Base-by-base conservation (phyloP, 2,797 vertebrate species). In the Garrulus glandarius region DNA sequence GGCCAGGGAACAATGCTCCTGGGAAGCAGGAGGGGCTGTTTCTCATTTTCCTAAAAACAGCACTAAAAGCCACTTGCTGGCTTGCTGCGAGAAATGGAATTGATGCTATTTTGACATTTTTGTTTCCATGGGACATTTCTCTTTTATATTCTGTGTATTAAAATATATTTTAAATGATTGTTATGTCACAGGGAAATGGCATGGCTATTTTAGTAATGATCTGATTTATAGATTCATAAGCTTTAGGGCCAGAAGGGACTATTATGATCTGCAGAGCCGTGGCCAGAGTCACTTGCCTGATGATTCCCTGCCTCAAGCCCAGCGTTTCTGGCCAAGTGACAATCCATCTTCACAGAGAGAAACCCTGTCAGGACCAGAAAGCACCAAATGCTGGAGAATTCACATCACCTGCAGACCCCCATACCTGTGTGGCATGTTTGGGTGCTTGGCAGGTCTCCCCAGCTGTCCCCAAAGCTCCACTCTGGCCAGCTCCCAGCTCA, bases 151-250 rank as follows among this genome's bases (percentile, higher is more conserved):
- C 57, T 75, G 41, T 53, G 13, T 43, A 60, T 93, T 91, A 80
- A 94, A 93, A 93, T 23, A 29, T 5, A 52, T 79, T 91, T 80
- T 27, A 83, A 57, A 74, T 89, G 2, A 87, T 59, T 87, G 47
- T 59, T 92, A 67, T 79, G 81, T 89, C 78, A 30, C 75, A 59
- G 44, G 52, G 23, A 95, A 94, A 91, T 43, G 56, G 64, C 93
- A 87, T 12, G 30, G 84, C 81, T 80, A 53, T 93, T 93, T 91
- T 46, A 63, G 75, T 83, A 93, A 91, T 91, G 90, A 87, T 77
- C 91, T 87, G 29, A 8, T 89, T 95, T 91, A 94, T 74, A 67
- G 91, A 77, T 83, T 83, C 94, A 64, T 87, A 87, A 87, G 22
- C 50, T 90, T 84, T 56, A 75, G 61, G 85, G 85, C 76, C 87